Evolutionary conservation across 2,797 vertebrate species (phyloP), one percentile per base, ranked within the genome.

Genomic region (Chelon labrosus): DNA sequence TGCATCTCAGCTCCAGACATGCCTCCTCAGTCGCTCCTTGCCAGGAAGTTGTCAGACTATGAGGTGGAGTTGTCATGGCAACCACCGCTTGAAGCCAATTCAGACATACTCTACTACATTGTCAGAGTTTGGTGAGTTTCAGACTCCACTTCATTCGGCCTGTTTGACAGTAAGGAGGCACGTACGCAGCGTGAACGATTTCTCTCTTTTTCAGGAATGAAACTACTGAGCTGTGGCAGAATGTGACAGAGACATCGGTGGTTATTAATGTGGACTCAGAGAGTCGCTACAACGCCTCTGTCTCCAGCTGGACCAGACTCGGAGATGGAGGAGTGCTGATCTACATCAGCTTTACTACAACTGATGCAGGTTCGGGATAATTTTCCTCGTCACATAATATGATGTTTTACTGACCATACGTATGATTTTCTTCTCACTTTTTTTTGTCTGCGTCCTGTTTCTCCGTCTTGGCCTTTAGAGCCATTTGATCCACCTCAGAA

Each of bases 11-110:
- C 94, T 92, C 98, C 98, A 70, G 96, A 95, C 87, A 97, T 96
- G 82, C 95, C 97, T 87, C 97, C 97, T 75, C 95, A 94, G 92
- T 94, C 93, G 56, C 94, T 98, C 70, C 94, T 70, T 0, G 90
- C 97, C 87, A 96, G 92, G 92, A 97, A 96, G 93, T 94, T 98
- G 92, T 98, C 96, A 87, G 96, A 96, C 94, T 95, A 95, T 91
- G 94, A 93, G 68, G 93, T 98, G 75, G 91, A 95, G 92, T 95
- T 99, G 94, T 97, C 96, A 90, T 99, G 98, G 98, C 90, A 96
- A 92, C 94, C 96, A 64, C 96, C 96, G 0, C 66, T 93, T 61
- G 94, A 98, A 90, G 95, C 96, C 92, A 98, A 98, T 93, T 97
- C 97, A 92, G 94, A 97, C 89, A 96, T 99, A 80, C 95, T 98